Percentiles rank a stretch among this genome's conserved stretches.
phyloP scores from a whole-genome alignment of 2,797 vertebrate species.

The Coluber constrictor region DNA sequence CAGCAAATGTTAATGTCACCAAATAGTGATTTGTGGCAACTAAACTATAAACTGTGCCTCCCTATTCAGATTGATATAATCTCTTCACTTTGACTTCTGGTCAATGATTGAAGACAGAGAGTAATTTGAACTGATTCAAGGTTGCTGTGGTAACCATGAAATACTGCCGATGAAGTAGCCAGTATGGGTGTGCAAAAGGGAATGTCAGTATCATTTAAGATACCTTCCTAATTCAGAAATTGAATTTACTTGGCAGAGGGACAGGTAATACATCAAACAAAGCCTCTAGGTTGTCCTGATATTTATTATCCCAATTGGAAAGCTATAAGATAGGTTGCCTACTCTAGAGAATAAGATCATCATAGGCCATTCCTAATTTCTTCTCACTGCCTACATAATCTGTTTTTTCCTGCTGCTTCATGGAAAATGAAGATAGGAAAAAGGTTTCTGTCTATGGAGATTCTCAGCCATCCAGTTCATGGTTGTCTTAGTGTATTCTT shows the following conservation, averaged over 20 bases:
- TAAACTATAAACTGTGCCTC: neutral
- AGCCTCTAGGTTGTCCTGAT: neutral
- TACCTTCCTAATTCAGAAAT: neutral
- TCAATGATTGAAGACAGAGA: neutral
- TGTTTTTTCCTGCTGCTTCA: neutral
- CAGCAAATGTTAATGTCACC: neutral
- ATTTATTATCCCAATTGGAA: neutral
- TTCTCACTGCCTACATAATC: neutral
- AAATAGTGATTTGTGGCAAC: neutral
- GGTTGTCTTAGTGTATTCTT: too few relatives aligned
- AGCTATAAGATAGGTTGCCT: neutral
- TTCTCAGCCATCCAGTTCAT: too few relatives aligned
- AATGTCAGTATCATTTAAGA: neutral
- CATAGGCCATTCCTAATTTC: too few relatives aligned
- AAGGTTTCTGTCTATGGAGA: neutral
- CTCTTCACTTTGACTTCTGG: neutral
- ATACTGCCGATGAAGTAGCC: neutral
- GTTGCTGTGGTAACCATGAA: neutral
- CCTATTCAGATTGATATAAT: neutral
- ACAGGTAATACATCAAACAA: neutral
- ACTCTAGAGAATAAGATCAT: too few relatives aligned
- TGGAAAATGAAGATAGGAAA: neutral
- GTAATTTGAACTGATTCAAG: neutral
- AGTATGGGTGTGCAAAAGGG: neutral
- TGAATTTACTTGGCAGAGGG: neutral